phyloP scores from a whole-genome alignment of 2,888 invertebrate species.

The Thyatira batis region DNA sequence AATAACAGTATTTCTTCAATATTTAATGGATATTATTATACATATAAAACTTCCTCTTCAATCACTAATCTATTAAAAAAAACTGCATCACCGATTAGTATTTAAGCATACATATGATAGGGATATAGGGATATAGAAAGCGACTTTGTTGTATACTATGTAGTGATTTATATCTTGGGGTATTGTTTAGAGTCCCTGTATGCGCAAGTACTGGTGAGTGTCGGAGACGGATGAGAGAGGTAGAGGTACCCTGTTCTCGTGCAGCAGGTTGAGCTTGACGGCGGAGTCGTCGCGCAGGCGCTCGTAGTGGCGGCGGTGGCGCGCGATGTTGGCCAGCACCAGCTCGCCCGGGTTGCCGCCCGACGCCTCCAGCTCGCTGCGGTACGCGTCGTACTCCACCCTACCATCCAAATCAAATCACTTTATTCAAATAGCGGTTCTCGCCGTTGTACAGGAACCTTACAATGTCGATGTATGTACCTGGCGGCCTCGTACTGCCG shows the following conservation, averaged over 20 bases:
- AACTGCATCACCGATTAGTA: no score
- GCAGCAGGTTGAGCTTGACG: slow-evolving; percentile 97
- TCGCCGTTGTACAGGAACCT: not conserved
- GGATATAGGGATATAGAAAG: no score
- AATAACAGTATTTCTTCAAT: no score
- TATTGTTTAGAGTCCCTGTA: not conserved
- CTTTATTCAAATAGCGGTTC: not conserved
- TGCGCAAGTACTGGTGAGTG: not conserved
- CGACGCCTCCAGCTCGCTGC: slow-evolving; percentile 94
- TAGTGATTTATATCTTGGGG: not conserved
- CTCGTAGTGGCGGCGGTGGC: slow-evolving; percentile 95
- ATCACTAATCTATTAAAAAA: no score
- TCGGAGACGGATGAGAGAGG: not conserved
- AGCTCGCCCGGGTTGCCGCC: slow-evolving; percentile 86
- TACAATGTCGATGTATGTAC: slow-evolving; percentile 40
- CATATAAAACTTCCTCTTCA: no score
- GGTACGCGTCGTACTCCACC: slow-evolving; percentile 98
- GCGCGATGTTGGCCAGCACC: slow-evolving; percentile 88
- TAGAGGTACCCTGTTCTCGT: slow-evolving; percentile 95
- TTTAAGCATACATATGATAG: no score
- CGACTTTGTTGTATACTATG: no score
- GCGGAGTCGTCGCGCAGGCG: slow-evolving; percentile 95
- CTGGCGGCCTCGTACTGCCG: slow-evolving; percentile 84
- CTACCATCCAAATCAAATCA: slow-evolving; percentile 69
- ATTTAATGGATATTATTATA: no score